These are phyloP conservation scores for Mechanitis mazaeus DNA, from an alignment of 2,888 invertebrate genomes.

Conservation along the genomic window DNA sequence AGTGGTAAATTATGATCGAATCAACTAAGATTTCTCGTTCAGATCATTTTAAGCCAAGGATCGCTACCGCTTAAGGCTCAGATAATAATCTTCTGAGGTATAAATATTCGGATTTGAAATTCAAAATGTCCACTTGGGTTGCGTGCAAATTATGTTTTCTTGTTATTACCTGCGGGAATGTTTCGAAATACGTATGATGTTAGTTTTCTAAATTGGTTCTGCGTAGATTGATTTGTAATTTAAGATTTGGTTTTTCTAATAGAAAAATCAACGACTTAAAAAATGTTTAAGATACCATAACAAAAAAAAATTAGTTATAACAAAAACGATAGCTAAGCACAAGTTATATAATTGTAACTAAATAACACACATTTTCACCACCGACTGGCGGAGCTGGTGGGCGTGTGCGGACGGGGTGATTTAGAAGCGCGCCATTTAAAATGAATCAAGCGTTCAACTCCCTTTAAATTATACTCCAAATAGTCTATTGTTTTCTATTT, in stretches of 20 bases:
- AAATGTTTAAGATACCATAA: too few relatives aligned
- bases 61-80: constrained; percentile 36
- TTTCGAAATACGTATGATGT: constrained; percentile 25
- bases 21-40: constrained; percentile 53
- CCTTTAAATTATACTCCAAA: constrained; percentile 3
- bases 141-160: constrained; percentile 30
- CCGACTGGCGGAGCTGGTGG: constrained; percentile 8
- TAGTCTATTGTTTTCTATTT: constrained; percentile 4
- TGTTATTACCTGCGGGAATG: constrained; percentile 24
- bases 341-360: neutral
- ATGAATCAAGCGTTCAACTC: constrained; percentile 20
- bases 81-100: constrained; percentile 52
- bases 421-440: constrained; percentile 14
- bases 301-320: too few relatives aligned
- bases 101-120: constrained; percentile 60
- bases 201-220: constrained; percentile 21
- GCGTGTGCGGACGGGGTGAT: constrained; percentile 22
- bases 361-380: constrained; percentile 1
- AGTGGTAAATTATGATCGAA: constrained; percentile 64
- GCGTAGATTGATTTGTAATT: neutral
- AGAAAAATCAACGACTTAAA: too few relatives aligned
- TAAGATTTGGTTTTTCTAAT: too few relatives aligned
- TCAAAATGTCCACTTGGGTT: constrained; percentile 45
- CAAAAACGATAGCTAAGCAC: neutral
- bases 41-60: constrained; percentile 46